Percentiles rank a stretch among this genome's conserved stretches.
These are phyloP conservation scores for Tenthredo scrophulariae DNA, from an alignment of 2,888 invertebrate species.

Conservation along the genomic window DNA sequence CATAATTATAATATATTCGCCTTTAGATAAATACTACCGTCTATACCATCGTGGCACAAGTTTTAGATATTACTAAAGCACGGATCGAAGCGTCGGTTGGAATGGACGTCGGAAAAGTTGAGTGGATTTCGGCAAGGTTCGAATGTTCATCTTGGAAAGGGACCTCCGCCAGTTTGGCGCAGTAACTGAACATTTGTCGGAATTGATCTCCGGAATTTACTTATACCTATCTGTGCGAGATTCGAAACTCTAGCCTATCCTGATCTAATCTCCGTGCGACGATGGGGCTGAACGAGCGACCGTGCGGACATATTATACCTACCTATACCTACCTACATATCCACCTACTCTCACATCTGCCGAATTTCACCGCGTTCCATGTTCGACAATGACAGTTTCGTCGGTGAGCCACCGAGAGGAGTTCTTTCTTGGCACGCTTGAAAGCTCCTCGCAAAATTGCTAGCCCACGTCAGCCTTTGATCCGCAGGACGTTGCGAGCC, in stretches of 20 bases:
- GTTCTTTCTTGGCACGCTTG: conserved; percentile 23
- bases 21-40: background rate
- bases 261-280: conserved; percentile 52
- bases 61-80: background rate
- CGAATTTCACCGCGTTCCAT: conserved; percentile 26
- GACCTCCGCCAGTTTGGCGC: background rate
- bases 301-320: conserved; percentile 43
- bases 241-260: conserved; percentile 45
- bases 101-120: conserved; percentile 6
- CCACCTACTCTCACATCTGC: background rate
- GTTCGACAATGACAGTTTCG: conserved; percentile 9
- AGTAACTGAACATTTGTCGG: conserved; percentile 38
- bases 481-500: conserved; percentile 18
- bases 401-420: background rate
- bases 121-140: conserved; percentile 20
- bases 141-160: conserved; percentile 10
- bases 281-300: conserved; percentile 39
- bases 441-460: conserved; percentile 37
- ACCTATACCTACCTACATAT: background rate
- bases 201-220: conserved; percentile 48
- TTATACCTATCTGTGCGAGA: conserved; percentile 12
- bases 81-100: background rate
- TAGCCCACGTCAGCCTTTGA: conserved; percentile 42
- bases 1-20: conserved; percentile 14
- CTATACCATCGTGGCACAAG: background rate